Conservation (phyloP, 2,113 vertebrate genomes). For the Pionites leucogaster region DNA sequence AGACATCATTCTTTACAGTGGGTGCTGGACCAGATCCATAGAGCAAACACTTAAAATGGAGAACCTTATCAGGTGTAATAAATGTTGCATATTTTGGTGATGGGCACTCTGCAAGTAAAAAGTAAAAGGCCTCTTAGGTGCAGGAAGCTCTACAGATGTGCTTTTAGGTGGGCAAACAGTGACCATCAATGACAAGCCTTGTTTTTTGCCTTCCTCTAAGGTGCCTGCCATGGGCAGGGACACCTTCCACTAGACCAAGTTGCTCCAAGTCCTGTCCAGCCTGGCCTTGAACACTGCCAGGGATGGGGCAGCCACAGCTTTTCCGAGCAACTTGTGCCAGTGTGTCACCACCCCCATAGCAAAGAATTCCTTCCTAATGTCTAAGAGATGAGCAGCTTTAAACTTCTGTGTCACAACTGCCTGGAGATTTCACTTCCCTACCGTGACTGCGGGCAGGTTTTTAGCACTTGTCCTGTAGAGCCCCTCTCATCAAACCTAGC, state of each 20-base stretch:
- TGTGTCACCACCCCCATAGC: neutral
- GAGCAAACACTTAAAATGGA: neutral
- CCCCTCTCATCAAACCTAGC: neutral
- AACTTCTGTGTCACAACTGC: neutral
- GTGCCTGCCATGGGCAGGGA: neutral
- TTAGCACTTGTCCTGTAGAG: neutral
- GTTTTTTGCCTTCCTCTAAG: neutral
- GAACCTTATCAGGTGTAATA: neutral
- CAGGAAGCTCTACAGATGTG: neutral
- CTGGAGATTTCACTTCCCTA: too few species aligned
- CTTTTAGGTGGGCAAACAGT: neutral
- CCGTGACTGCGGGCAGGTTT: fast-evolving
- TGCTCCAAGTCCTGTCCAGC: neutral
- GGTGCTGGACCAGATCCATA: neutral
- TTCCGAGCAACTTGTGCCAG: neutral
- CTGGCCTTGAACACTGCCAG: neutral
- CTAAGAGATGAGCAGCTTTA: neutral
- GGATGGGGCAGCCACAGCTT: neutral
- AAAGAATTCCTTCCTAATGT: neutral
- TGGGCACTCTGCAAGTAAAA: neutral
- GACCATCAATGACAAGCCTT: neutral
- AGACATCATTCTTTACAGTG: neutral
- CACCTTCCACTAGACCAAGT: neutral
- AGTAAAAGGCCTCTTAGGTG: neutral
- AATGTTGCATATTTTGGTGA: neutral